These are phyloP conservation scores for Drosophila monieri DNA, from an alignment of 2,888 invertebrate species.

Conservation along the genomic window DNA sequence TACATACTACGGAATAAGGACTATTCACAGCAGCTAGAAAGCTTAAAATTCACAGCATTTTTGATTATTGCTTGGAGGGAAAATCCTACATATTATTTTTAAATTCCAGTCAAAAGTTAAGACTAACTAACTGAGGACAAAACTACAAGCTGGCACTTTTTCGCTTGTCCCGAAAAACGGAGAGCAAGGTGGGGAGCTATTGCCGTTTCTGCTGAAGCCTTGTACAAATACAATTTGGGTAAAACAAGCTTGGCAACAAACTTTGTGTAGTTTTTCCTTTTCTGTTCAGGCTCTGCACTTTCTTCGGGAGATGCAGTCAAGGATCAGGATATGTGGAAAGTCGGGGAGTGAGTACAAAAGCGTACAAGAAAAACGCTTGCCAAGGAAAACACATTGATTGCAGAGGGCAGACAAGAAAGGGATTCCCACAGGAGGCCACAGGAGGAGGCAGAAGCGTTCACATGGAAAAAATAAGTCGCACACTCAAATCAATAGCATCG, in stretches of 20 bases:
- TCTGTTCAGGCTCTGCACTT: constrained; percentile 29
- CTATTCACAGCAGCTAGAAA: constrained; percentile 37
- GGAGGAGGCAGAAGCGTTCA: constrained; percentile 53
- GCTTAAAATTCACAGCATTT: constrained; percentile 17
- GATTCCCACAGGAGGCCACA: constrained; percentile 10
- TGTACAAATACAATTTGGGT: constrained; percentile 66
- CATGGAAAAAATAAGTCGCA: constrained; percentile 78
- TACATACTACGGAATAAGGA: constrained; percentile 9
- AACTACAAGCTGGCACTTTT: constrained; percentile 35
- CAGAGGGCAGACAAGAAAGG: constrained; percentile 34
- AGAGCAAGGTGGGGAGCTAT: neutral
- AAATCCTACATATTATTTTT: neutral
- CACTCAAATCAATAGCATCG: constrained; percentile 76
- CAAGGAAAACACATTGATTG: constrained; percentile 65
- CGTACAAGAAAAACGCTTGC: constrained; percentile 37
- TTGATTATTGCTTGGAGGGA: constrained; percentile 13
- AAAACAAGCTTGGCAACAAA: constrained; percentile 72
- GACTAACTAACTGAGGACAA: constrained; percentile 17
- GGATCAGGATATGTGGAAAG: neutral
- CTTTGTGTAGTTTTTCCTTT: constrained; percentile 46
- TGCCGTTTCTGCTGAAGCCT: constrained; percentile 20
- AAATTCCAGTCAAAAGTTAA: constrained; percentile 4
- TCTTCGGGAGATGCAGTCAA: constrained; percentile 25
- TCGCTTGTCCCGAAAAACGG: constrained; percentile 13
- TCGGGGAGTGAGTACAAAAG: constrained; percentile 13